phyloP scores from a whole-genome alignment of 2,888 invertebrate genomes.

The Silvanus unidentatus region DNA sequence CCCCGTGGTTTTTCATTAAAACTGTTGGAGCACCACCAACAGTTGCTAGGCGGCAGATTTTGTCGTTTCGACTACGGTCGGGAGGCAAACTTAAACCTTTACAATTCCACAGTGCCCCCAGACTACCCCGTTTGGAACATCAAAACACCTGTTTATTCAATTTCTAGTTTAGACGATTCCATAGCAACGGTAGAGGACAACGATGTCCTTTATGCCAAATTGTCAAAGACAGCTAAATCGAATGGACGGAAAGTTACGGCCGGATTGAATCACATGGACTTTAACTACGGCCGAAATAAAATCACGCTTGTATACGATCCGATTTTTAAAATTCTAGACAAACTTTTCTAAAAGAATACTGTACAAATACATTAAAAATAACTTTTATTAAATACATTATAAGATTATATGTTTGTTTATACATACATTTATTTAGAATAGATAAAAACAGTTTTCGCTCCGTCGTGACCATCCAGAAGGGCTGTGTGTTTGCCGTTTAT shows the following conservation, averaged over 20 bases:
- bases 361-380: constrained; percentile 1
- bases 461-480: too few relatives aligned
- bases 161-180: constrained; percentile 7
- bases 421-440: constrained; percentile 4
- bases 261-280: constrained; percentile 8
- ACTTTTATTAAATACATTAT: constrained; percentile 1
- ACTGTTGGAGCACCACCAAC: constrained; percentile 13
- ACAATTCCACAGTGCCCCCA: constrained; percentile 10
- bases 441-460: not conserved
- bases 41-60: constrained; percentile 8
- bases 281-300: too few relatives aligned
- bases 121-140: constrained; percentile 17
- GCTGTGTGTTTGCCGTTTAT: too few relatives aligned
- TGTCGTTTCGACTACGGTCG: constrained; percentile 19
- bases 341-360: not conserved
- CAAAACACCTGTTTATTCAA: constrained; percentile 12
- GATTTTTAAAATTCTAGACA: not conserved
- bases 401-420: not conserved
- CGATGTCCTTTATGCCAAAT: constrained; percentile 5
- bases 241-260: constrained; percentile 3
- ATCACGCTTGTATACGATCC: too few relatives aligned
- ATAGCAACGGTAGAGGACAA: constrained; percentile 9
- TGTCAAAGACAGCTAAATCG: constrained; percentile 5
- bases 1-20: constrained; percentile 11
- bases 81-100: constrained; percentile 11